These are phyloP conservation scores for Diaprepes abbreviatus DNA, from an alignment of 2,888 invertebrate genomes.

Conservation along the genomic window DNA sequence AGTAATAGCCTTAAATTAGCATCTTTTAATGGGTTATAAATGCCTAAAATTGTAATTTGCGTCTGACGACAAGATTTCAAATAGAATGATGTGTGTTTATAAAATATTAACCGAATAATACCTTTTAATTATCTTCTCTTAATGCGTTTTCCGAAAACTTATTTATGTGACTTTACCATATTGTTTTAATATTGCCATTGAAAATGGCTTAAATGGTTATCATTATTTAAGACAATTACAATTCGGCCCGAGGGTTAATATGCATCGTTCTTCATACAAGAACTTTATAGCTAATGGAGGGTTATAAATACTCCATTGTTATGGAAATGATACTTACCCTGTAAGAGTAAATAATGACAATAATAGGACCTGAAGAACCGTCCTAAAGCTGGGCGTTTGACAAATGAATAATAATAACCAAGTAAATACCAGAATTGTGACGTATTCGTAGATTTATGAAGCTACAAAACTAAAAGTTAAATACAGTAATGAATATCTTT, in stretches of 20 bases:
- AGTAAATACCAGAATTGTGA: conserved; percentile 11
- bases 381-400: conserved; percentile 23
- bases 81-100: too few relatives aligned
- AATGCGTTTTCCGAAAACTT: too few relatives aligned
- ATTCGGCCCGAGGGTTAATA: conserved; percentile 23
- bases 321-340: conserved; percentile 29
- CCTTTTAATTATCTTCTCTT: too few relatives aligned
- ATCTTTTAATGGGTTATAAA: too few relatives aligned
- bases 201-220: conserved; percentile 2
- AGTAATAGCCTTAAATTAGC: too few relatives aligned
- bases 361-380: conserved; percentile 7
- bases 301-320: conserved; percentile 29
- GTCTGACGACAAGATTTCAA: too few relatives aligned
- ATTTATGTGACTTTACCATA: conserved; percentile 9
- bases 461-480: neutral
- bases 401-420: conserved; percentile 26
- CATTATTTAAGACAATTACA: conserved; percentile 16
- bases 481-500: neutral
- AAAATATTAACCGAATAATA: too few relatives aligned
- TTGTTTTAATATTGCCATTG: neutral
- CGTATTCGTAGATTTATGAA: neutral
- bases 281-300: conserved; percentile 21
- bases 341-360: conserved; percentile 22
- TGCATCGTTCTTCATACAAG: conserved; percentile 18
- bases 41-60: too few relatives aligned